A percentile compares a stretch with the other conserved stretches of the same genome.
These are phyloP conservation scores for Acrobasis consociella DNA, from an alignment of 2,888 invertebrate genomes.

Conservation along the genomic window DNA sequence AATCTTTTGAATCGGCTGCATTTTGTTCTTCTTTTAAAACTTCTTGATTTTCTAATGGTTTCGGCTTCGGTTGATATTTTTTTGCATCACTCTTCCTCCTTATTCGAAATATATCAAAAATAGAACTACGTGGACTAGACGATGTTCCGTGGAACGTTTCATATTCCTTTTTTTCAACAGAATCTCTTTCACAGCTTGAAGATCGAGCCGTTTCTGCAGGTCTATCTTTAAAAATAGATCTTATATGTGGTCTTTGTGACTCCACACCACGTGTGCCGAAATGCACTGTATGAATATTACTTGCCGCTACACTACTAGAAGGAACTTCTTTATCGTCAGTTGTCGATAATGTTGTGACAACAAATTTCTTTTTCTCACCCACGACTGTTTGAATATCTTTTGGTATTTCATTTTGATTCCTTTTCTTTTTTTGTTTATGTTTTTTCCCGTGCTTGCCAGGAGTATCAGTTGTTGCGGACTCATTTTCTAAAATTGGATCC, in stretches of 20 bases:
- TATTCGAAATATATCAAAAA: constrained; percentile 78
- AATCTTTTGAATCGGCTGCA: constrained; percentile 62
- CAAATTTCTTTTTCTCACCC: constrained; percentile 71
- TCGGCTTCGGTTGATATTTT: constrained; percentile 61
- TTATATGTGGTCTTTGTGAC: constrained; percentile 72
- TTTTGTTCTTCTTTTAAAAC: constrained; percentile 57
- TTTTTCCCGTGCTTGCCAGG: constrained; percentile 70
- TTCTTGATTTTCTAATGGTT: constrained; percentile 65
- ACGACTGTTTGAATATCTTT: constrained; percentile 69
- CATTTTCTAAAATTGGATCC: constrained; percentile 81
- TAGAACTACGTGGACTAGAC: constrained; percentile 76
- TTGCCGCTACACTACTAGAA: constrained; percentile 58
- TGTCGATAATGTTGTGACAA: constrained; percentile 70
- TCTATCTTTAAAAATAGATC: constrained; percentile 74
- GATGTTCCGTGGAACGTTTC: constrained; percentile 79
- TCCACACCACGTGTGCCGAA: constrained; percentile 76
- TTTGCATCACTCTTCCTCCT: constrained; percentile 77
- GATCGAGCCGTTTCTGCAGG: constrained; percentile 61
- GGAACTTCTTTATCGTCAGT: constrained; percentile 61
- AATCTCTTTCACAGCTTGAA: constrained; percentile 70
- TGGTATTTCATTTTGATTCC: constrained; percentile 53
- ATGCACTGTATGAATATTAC: constrained; percentile 76
- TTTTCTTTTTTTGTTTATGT: constrained; percentile 74
- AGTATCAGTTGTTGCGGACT: constrained; percentile 68
- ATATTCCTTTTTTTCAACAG: constrained; percentile 64